These are phyloP conservation scores for Ctena decussata DNA, from an alignment of 2,888 invertebrate species.

Conservation along the genomic window DNA sequence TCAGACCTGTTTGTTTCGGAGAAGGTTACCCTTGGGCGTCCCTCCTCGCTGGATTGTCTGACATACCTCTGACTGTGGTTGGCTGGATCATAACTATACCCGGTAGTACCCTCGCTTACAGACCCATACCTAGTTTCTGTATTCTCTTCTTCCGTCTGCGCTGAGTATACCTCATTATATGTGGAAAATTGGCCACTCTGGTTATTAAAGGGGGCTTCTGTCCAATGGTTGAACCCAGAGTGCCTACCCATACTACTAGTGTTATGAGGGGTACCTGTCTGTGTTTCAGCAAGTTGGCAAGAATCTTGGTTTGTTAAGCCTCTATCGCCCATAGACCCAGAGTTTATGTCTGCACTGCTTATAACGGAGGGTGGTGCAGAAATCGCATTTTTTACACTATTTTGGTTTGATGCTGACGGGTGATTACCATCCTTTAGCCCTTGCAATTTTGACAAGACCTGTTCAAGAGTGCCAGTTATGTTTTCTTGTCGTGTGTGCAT, in stretches of 20 bases:
- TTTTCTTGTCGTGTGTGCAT: not conserved
- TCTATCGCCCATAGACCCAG: not conserved
- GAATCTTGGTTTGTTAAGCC: not conserved
- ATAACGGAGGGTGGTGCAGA: not conserved
- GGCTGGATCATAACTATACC: too few relatives aligned
- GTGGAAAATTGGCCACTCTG: too few relatives aligned
- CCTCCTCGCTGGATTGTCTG: too few relatives aligned
- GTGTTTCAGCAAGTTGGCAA: not conserved
- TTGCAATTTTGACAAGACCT: not conserved
- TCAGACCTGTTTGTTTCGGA: too few relatives aligned
- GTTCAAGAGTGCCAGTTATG: not conserved
- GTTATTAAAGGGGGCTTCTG: too few relatives aligned
- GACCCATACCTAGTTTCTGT: too few relatives aligned
- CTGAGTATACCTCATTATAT: too few relatives aligned
- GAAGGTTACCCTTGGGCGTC: too few relatives aligned
- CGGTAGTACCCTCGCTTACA: not conserved
- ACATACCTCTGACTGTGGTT: too few relatives aligned
- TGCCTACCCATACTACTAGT: not conserved
- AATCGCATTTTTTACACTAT: not conserved
- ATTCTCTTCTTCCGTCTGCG: too few relatives aligned
- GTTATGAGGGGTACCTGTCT: not conserved
- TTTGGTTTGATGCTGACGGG: not conserved
- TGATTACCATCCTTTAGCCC: not conserved
- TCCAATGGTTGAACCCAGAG: too few relatives aligned
- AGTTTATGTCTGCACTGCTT: not conserved